A percentile compares a stretch with the other conserved stretches of the same genome.
Evolutionary conservation across 53 echinoderm and acorn worm species (phyloP).

Genomic region (Paracentrotus lividus): DNA sequence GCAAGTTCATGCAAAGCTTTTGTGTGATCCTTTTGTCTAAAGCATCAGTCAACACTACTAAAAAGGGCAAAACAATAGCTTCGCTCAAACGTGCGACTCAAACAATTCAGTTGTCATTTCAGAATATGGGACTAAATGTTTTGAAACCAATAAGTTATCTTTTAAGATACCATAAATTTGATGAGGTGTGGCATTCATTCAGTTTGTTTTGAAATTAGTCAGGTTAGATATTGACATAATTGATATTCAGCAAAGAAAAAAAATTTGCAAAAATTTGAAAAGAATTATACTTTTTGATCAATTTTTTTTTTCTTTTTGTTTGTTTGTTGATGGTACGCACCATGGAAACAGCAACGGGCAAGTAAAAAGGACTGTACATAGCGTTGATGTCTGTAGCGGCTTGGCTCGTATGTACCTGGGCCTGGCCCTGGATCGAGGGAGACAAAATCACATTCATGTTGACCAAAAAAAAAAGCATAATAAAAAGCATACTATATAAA

Average conservation of each 20-base stretch:
- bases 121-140: too few relatives aligned
- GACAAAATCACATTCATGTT: conserved; percentile 68
- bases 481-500: conserved; percentile 35
- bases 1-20: too few relatives aligned
- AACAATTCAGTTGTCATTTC: too few relatives aligned
- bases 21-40: too few relatives aligned
- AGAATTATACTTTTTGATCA: not conserved
- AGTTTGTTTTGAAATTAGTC: conserved; percentile 41
- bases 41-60: too few relatives aligned
- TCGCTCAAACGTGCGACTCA: too few relatives aligned
- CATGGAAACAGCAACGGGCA: conserved; percentile 83
- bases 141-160: too few relatives aligned
- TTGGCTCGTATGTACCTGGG: conserved; percentile 43
- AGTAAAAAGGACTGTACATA: conserved; percentile 76
- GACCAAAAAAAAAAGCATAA: conserved; percentile 55
- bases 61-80: too few relatives aligned
- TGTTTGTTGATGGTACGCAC: conserved; percentile 69
- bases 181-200: not conserved
- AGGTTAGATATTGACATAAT: not conserved
- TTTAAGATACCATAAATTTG: not conserved
- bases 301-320: conserved; percentile 18
- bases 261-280: not conserved
- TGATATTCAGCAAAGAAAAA: not conserved
- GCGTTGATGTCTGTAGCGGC: conserved; percentile 47
- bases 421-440: conserved; percentile 34